Percentiles rank a stretch among this genome's conserved stretches.
Evolutionary conservation across 2,113 vertebrate species (phyloP).

Genomic region (Cephalopholis sonnerati): DNA sequence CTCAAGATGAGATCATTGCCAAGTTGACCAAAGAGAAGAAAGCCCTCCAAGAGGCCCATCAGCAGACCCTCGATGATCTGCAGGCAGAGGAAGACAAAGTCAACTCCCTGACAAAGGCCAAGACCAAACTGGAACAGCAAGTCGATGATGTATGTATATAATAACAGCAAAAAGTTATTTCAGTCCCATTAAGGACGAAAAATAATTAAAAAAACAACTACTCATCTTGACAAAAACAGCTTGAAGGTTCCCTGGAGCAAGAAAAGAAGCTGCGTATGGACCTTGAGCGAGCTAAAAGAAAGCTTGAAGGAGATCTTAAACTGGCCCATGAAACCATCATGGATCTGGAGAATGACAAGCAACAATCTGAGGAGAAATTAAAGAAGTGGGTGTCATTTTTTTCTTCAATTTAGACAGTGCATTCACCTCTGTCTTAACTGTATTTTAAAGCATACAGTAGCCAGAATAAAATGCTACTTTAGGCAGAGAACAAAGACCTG

Average conservation of each 20-base stretch:
- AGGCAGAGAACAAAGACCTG: neutral
- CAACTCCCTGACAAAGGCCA: too few species aligned
- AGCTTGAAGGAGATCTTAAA: constrained; percentile 78
- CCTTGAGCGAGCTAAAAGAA: constrained; percentile 84
- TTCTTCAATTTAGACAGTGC: neutral
- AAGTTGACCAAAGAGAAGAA: constrained; percentile 91
- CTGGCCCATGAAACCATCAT: constrained; percentile 77
- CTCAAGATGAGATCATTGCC: constrained; percentile 84
- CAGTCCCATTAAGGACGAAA: too few species aligned
- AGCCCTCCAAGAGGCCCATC: constrained; percentile 89
- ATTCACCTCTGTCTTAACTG: neutral
- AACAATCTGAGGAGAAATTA: constrained; percentile 78
- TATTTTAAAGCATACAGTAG: neutral
- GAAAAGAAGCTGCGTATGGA: constrained; percentile 89
- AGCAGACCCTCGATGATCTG: constrained; percentile 82
- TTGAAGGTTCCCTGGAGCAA: constrained; percentile 89
- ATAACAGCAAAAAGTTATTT: too few species aligned
- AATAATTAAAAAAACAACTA: too few species aligned
- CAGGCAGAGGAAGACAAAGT: too few species aligned
- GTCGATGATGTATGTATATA: too few species aligned
- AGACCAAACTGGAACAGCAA: too few species aligned
- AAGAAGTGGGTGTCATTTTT: constrained; percentile 74
- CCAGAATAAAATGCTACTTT: neutral
- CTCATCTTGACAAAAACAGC: too few species aligned
- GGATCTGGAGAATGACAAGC: constrained; percentile 82